These are phyloP conservation scores for Zeus faber DNA, from an alignment of 2,113 vertebrate species.

Conservation along the genomic window DNA sequence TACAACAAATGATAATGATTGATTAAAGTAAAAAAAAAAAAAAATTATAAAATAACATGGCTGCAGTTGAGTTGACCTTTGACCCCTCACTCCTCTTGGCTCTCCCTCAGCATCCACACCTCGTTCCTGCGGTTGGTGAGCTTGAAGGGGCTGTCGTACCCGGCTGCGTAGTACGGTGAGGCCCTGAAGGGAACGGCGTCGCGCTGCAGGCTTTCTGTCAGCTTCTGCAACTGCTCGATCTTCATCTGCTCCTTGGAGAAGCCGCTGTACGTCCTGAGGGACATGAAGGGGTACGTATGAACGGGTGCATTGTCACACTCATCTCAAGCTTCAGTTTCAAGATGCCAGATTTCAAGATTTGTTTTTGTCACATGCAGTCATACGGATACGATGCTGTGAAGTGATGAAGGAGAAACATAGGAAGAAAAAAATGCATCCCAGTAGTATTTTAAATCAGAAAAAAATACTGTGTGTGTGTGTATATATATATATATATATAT, in stretches of 20 bases:
- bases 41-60: not conserved
- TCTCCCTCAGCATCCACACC: constrained; percentile 75
- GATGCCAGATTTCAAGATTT: not conserved
- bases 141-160: constrained; percentile 79
- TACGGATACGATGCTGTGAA: not conserved
- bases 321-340: too few species aligned
- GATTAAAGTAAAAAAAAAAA: not conserved
- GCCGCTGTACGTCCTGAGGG: constrained; percentile 72
- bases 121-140: constrained; percentile 78
- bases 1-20: not conserved
- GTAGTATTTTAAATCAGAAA: too few species aligned
- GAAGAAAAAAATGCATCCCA: too few species aligned
- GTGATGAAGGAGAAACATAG: too few species aligned
- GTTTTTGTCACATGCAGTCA: not conserved
- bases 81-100: constrained; percentile 25
- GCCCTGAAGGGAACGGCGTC: constrained; percentile 72
- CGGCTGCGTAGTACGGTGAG: constrained; percentile 75
- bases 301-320: too few species aligned
- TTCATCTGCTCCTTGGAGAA: constrained; percentile 73
- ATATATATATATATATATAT: too few species aligned
- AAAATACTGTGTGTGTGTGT: too few species aligned
- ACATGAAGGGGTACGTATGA: not conserved
- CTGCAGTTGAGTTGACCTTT: not conserved
- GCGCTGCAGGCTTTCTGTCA: constrained; percentile 72
- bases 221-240: constrained; percentile 76